Percentiles rank a stretch among this genome's conserved stretches.
These are phyloP conservation scores for Cryptotermes secundus DNA, from an alignment of 1,140 invertebrate genomes.

Conservation along the genomic window DNA sequence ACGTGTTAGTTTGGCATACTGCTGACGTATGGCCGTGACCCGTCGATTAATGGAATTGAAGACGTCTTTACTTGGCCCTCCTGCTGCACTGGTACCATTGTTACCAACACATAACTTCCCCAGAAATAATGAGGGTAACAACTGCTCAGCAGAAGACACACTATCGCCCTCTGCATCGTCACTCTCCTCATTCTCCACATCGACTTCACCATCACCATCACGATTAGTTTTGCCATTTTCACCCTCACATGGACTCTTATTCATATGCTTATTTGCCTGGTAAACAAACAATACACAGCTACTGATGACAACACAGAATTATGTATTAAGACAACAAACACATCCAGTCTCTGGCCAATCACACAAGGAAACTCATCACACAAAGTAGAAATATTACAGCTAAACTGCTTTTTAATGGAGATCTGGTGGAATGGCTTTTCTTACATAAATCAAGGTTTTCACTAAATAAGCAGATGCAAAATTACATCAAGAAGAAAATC, in stretches of 20 bases:
- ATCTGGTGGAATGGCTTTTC: too few species aligned
- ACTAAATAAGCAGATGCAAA: too few species aligned
- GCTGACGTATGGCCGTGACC: conserved; percentile 50
- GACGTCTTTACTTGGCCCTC: neutral
- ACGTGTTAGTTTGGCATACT: conserved; percentile 63
- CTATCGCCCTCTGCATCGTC: conserved; percentile 20
- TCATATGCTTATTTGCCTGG: neutral
- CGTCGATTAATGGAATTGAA: conserved; percentile 10
- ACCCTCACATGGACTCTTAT: neutral
- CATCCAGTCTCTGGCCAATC: too few species aligned
- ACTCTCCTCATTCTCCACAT: conserved; percentile 53
- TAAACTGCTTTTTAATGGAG: too few species aligned
- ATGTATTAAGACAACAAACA: too few species aligned
- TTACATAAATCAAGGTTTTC: too few species aligned
- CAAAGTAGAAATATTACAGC: too few species aligned
- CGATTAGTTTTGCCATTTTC: neutral
- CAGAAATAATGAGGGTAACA: conserved; percentile 29
- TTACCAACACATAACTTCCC: conserved; percentile 30
- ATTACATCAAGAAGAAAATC: too few species aligned
- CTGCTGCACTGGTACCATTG: neutral
- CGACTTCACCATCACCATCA: conserved; percentile 49
- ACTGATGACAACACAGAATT: too few species aligned
- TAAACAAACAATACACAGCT: neutral
- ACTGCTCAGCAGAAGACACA: conserved; percentile 1
- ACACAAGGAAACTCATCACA: too few species aligned